These are phyloP conservation scores for Melipona bicolor DNA, from an alignment of 2,888 invertebrate species.

Conservation along the genomic window DNA sequence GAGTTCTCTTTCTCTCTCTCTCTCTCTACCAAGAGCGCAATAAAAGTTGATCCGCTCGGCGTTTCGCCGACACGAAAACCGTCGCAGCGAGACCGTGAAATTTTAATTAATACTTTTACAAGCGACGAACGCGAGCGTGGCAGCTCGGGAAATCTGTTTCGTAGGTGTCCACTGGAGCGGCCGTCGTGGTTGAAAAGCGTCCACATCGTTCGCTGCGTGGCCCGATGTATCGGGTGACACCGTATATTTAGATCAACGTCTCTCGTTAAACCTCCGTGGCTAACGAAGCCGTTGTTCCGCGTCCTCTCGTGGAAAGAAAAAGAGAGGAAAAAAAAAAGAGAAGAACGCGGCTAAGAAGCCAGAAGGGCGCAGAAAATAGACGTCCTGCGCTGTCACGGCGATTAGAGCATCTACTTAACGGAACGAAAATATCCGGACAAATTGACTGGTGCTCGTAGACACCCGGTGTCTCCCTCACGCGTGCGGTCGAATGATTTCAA, in stretches of 20 bases:
- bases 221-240: constrained; percentile 38
- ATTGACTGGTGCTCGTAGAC: constrained; percentile 67
- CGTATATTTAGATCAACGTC: constrained; percentile 58
- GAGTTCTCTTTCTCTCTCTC: too few relatives aligned
- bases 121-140: not conserved
- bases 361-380: constrained; percentile 66
- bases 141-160: constrained; percentile 7
- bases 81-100: constrained; percentile 20
- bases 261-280: constrained; percentile 25
- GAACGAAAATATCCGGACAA: constrained; percentile 77
- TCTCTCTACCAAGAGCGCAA: constrained; percentile 1
- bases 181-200: not conserved
- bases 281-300: constrained; percentile 48
- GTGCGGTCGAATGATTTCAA: constrained; percentile 43
- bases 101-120: constrained; percentile 46
- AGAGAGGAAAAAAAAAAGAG: not conserved
- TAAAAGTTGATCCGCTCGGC: constrained; percentile 30
- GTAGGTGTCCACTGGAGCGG: not conserved
- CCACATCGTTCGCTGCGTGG: not conserved
- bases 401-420: constrained; percentile 69
- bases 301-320: constrained; percentile 28
- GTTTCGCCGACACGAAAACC: constrained; percentile 2
- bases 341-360: constrained; percentile 25
- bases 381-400: constrained; percentile 67
- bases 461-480: not conserved